Conservation (phyloP, 2,888 invertebrate genomes). For the Stenodera caucasica region DNA sequence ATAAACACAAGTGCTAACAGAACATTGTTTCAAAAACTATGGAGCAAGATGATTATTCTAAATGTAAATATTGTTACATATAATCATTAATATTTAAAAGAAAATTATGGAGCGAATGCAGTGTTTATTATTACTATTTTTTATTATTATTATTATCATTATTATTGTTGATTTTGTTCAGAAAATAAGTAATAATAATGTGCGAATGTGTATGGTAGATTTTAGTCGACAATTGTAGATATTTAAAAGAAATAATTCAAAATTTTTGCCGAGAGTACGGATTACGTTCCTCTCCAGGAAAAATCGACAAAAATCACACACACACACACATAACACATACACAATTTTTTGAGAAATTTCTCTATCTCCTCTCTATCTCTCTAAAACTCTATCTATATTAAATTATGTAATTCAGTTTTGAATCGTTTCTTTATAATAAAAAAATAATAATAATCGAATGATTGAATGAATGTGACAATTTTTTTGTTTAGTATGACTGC, state of each 20-base stretch:
- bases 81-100: constrained; percentile 44
- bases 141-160: constrained; percentile 33
- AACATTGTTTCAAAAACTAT: constrained; percentile 40
- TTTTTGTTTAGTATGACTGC: constrained; percentile 15
- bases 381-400: neutral
- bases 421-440: neutral
- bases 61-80: constrained; percentile 63
- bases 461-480: constrained; percentile 27
- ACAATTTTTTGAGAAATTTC: constrained; percentile 25
- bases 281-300: constrained; percentile 54
- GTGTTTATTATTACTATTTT: constrained; percentile 37
- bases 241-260: constrained; percentile 49
- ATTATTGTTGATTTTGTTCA: constrained; percentile 27
- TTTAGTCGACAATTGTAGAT: constrained; percentile 43
- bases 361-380: neutral
- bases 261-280: constrained; percentile 55
- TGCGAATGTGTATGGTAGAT: constrained; percentile 47
- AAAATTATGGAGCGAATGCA: constrained; percentile 35
- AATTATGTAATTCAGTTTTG: neutral
- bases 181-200: too few species aligned
- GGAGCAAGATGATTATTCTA: constrained; percentile 58
- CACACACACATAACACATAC: too few species aligned
- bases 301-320: constrained; percentile 4
- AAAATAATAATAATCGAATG: constrained; percentile 17
- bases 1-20: constrained; percentile 41